Base-by-base conservation (phyloP, 2,113 vertebrate species). In the Bufo gargarizans region DNA sequence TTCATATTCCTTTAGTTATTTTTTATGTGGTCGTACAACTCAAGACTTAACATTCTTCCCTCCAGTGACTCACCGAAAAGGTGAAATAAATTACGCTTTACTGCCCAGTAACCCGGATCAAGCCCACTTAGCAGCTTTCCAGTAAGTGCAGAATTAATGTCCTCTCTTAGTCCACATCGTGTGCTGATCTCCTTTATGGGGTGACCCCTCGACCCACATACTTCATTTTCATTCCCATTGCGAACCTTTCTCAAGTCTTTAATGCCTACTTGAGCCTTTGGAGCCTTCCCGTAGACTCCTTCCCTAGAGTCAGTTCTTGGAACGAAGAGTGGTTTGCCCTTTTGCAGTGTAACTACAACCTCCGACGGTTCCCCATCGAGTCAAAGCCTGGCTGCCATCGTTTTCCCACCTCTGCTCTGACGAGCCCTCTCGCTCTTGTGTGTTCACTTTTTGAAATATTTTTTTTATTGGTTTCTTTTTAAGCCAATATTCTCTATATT, bases 261-360 rank as follows among this genome's bases (percentile, higher is more conserved):
- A 50, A n/a, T 67, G 22, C 67, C 45, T 55, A 19, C 16, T 19
- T 17, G 7, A 72, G 50, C 12, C 33, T 49, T 45, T 47, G 12
- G 17, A 49, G 45, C 33, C 55, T 85, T 43, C 50, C 67, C 61
- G 50, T 85, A 9, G 83, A 85, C 20, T 0, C 55, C 53, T 71
- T 22, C 55, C 33, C 53, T 58, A 12, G 19, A 43, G 47, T 77
- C 22, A 16, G 17, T 49, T 86, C 43, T 86, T 61, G 55, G 45
- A 85, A 77, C 76, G 55, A 74, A 74, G 50, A 85, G 61, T 86
- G 14, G 33, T n/a, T 65, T 61, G 71, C 33, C 84, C 67, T 77
- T 33, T 49, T 77, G 47, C 33, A 16, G 6, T 43, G 47, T 86
- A 65, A 2, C 20, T 61, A 50, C 22, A 77, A 17, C 83, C 50